phyloP scores from a whole-genome alignment of 2,797 vertebrate species.

The Alosa sapidissima region DNA sequence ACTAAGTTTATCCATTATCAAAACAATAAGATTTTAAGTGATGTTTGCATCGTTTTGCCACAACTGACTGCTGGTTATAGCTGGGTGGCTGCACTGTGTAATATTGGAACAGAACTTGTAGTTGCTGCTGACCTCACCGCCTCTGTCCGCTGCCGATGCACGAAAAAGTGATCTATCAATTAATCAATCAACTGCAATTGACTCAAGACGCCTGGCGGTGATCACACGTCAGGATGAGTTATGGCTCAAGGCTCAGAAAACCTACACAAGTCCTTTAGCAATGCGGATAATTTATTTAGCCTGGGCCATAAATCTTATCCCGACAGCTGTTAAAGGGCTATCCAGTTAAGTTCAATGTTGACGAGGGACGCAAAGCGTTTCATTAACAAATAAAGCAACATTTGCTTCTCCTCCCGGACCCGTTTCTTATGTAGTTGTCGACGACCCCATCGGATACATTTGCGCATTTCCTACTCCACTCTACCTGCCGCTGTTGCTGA shows the following conservation, averaged over 20 bases:
- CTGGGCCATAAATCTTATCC: conserved; percentile 18
- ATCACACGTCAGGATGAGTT: conserved; percentile 49
- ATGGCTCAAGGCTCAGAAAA: conserved; percentile 16
- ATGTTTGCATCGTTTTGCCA: neutral
- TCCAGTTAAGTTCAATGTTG: neutral
- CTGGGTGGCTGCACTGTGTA: neutral
- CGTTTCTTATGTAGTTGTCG: neutral
- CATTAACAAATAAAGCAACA: neutral
- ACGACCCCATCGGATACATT: neutral
- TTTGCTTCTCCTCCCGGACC: neutral
- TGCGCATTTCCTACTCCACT: neutral
- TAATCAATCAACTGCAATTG: conserved; percentile 54
- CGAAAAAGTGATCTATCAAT: conserved; percentile 51
- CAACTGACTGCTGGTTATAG: neutral
- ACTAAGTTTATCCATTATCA: neutral
- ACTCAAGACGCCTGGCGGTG: conserved; percentile 42
- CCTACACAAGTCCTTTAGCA: conserved; percentile 19
- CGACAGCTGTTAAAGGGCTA: neutral
- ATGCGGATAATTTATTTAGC: conserved; percentile 37
- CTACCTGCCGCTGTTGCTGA: neutral
- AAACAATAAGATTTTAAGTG: neutral
- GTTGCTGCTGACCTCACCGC: neutral
- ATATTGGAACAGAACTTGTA: neutral
- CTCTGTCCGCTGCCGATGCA: conserved; percentile 28
- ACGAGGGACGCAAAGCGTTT: neutral